Evolutionary conservation across 2,113 vertebrate genomes (phyloP), one percentile per base, ranked within the genome.

Genomic region (Macheiramphus alcinus): DNA sequence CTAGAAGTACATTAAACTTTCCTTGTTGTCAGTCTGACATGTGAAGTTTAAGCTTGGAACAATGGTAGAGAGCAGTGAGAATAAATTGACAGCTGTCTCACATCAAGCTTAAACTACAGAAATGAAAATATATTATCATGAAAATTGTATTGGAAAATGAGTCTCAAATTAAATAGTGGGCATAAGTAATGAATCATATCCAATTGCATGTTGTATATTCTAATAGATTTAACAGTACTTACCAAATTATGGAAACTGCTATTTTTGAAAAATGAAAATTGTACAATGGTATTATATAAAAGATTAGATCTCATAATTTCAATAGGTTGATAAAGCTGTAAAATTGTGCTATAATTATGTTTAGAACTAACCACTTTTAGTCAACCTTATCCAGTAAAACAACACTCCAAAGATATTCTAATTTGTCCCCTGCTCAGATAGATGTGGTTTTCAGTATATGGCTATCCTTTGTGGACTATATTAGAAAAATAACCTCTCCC

Each of bases 101-200:
- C 58, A 70, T 56, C 27, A 36, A 55, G 43, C 62, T 91, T 91
- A 93, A 90, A 58, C 40, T 73, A 81, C 32, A 72, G 40, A 87
- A 87, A 81, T 58, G 7, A 89, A 94, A 87, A 75, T 43, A 75
- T 9, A 34, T 85, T 91, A 26, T 85, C 13, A 53, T 50, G 45
- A 91, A 85, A 90, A 93, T 47, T 82, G 56, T 95, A 67, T 79
- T 93, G 67, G 70, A 97, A 97, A 95, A 87, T 81, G 42, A 79
- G 40, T 94, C 78, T 95, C 83, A 86, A 79, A 91, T 94, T 93
- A 96, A 95, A 68, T 93, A 86, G 82, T 91, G 76, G 86, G 66
- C 94, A 74, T 96, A 94, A 94, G 66, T 92, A 96, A 94, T 90
- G 88, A 95, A 67, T 94, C 55, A 42, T 75, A 72, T n/a, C 20